Evolutionary conservation across 2,113 vertebrate species (phyloP), one percentile per base, ranked within the genome.

Genomic region (Triplophysa rosa): DNA sequence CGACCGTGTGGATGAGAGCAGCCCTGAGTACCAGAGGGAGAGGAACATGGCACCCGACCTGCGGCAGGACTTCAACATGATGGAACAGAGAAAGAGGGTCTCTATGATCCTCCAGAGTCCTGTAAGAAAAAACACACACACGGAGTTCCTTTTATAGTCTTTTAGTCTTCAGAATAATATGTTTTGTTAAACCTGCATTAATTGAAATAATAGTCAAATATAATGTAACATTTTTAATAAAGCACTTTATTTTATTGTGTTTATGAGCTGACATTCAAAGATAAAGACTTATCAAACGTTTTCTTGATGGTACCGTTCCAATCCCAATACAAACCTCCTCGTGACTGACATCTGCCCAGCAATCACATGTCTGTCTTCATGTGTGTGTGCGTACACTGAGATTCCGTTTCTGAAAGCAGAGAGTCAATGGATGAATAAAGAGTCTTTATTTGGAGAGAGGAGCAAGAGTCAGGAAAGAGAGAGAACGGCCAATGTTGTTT

Each of bases 21-120:
- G 94, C 40, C 94, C 96, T 0, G 98, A 99, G 70, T 99, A 99
- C 88, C 91, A 98, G 89, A 91, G 97, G 61, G 97, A 99, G 87
- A 94, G 98, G 82, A 99, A 99, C 87, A 99, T 99, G 98, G 97
- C 98, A 0, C 97, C 98, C 0, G 97, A 98, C 87, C 95, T 99
- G 71, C 93, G 97, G 69, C 98, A 99, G 88, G 98, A 99, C 90
- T 99, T 99, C 87, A 99, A 99, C 85, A 99, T 99, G 97, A 99
- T 99, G 98, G 98, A 99, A 84, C 98, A 99, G 81, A 95, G 95
- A 87, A 99, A 99, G 89, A 93, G 98, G 79, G 98, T 99, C n/a
- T 99, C 98, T 86, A 98, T 99, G 97, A 99, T 99, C 54, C 94
- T 99, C 56, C 98, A 99, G 78, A 99, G 98, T 69, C 98, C 98